Evolutionary conservation across 2,888 invertebrate species (phyloP), one percentile per base, ranked within the genome.

Genomic region (Hetaerina titia): DNA sequence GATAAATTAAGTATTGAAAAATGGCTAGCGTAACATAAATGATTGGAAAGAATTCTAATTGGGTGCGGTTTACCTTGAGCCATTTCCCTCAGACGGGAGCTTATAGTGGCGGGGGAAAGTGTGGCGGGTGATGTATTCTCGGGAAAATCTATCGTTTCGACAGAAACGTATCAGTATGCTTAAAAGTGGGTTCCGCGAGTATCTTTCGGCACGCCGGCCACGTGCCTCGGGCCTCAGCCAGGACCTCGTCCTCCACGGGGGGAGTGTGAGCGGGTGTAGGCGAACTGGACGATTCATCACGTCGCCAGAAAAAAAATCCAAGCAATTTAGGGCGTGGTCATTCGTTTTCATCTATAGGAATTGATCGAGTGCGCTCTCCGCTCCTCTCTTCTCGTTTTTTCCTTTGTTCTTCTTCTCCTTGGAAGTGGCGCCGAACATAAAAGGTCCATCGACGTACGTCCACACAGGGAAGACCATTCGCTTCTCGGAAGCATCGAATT

Each of bases 91-190:
- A 8, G 9, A 31, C 31, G n/a, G 5, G 31, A 8, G n/a, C 31
- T 45, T 45, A 4, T 45, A 69, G 8, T 0, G 7, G 19, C 57
- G 57, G 13, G 22, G 58, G 89, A 89, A 56, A 57, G 89, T 58
- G 22, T 22, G 57, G 56, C 57, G 9, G 22, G 57, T 8, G 89
- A n/a, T 9, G 22, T 17, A 58, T 89, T 89, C 89, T 22, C 56
- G n/a, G 89, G 58, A 89, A 89, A n/a, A 58, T 58, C 58, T 58
- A 58, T 89, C 89, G 56, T 58, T 89, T 58, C n/a, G 89, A 89
- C 89, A 57, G 58, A 58, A 89, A 31, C 22, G 89, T 17, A 89
- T 89, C n/a, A 58, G 58, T n/a, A 58, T 89, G 89, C 57, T 22
- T 22, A 45, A 22, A 57, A 15, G 89, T 22, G 58, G 7, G n/a